A percentile compares a stretch with the other conserved stretches of the same genome.
These are phyloP conservation scores for Dasyurus viverrinus DNA, from an alignment of 2,113 vertebrate genomes.

Conservation along the genomic window DNA sequence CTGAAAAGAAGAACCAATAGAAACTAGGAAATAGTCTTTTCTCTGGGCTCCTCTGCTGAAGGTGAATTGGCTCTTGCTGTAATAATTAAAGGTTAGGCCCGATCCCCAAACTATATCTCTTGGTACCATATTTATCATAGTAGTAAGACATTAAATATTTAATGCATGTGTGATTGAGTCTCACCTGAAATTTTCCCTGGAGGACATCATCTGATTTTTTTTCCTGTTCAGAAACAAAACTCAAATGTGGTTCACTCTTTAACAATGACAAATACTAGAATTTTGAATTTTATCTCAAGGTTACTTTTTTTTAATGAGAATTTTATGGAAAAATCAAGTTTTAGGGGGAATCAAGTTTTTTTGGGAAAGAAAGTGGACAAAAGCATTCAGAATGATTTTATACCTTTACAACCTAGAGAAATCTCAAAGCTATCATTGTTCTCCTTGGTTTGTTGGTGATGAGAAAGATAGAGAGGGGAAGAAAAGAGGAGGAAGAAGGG, in stretches of 20 bases:
- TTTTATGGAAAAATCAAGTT: slow-evolving; percentile 60
- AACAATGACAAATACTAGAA: slow-evolving; percentile 66
- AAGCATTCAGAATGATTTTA: slow-evolving; percentile 3
- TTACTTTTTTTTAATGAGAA: slow-evolving; percentile 63
- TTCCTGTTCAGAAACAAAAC: slow-evolving; percentile 32
- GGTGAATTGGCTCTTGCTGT: neutral
- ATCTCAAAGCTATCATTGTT: slow-evolving; percentile 32
- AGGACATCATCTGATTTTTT: neutral
- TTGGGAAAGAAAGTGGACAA: slow-evolving; percentile 28
- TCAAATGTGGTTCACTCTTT: slow-evolving; percentile 26
- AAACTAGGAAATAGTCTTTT: neutral
- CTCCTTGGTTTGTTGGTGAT: slow-evolving; percentile 16
- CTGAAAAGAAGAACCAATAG: neutral
- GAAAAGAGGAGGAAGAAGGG: no score
- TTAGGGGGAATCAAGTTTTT: slow-evolving; percentile 65
- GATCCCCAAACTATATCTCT: neutral
- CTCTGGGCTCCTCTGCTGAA: neutral
- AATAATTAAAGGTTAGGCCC: neutral
- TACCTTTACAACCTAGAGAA: slow-evolving; percentile 33
- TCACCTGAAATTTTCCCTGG: neutral
- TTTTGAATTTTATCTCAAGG: slow-evolving; percentile 69
- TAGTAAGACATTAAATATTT: neutral
- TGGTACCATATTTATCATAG: neutral
- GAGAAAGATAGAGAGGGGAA: no score
- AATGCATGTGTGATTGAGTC: neutral